Percentiles rank a stretch among this genome's conserved stretches.
Evolutionary conservation across 2,113 vertebrate genomes (phyloP).

Genomic region (Cercocebus atys): DNA sequence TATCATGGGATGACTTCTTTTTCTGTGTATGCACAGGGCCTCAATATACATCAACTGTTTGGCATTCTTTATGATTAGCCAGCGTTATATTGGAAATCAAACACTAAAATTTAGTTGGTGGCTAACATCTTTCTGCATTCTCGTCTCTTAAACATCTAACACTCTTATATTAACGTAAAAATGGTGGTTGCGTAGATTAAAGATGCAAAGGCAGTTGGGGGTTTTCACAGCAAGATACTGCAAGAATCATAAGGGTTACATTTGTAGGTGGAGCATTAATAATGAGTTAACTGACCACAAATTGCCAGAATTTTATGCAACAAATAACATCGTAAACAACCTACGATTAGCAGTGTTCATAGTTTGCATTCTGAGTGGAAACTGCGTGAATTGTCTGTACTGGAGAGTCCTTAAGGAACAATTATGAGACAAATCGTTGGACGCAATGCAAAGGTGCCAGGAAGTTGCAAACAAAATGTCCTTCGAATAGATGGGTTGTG

Average conservation of each 20-base stretch:
- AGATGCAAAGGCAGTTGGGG: not conserved
- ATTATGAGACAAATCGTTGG: not conserved
- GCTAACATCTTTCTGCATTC: not conserved
- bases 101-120: not conserved
- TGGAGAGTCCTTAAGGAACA: not conserved
- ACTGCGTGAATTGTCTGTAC: too few relatives aligned
- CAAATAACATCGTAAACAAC: not conserved
- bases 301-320: not conserved
- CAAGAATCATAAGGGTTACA: not conserved
- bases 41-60: not conserved
- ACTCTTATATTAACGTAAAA: too few relatives aligned
- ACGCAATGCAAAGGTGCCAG: too few relatives aligned
- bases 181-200: too few relatives aligned
- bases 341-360: too few relatives aligned
- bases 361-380: too few relatives aligned
- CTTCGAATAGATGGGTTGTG: not conserved
- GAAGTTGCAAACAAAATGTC: too few relatives aligned
- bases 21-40: too few relatives aligned
- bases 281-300: too few relatives aligned
- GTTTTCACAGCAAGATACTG: not conserved
- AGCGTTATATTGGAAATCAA: not conserved
- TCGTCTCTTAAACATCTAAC: not conserved
- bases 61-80: not conserved
- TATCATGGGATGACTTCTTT: too few relatives aligned
- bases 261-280: not conserved